phyloP scores from a whole-genome alignment of 2,888 invertebrate genomes.

The Perizoma flavofasciatum region DNA sequence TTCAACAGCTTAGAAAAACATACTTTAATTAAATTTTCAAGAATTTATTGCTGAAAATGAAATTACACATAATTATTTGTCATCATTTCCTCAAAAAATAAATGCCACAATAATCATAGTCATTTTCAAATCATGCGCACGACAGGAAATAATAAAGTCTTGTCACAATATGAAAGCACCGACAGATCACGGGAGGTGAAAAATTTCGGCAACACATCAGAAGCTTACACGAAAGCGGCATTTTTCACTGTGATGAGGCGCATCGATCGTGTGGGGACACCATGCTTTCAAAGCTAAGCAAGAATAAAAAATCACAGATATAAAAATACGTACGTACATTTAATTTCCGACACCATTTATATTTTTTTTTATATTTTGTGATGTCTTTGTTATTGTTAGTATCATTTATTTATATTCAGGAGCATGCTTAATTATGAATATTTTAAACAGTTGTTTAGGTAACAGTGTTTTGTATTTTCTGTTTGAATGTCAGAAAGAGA shows the following conservation, averaged over 20 bases:
- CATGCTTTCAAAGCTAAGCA: constrained; percentile 4
- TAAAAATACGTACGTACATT: not conserved
- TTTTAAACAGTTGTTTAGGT: too few species aligned
- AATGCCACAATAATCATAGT: constrained; percentile 2
- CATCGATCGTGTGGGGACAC: constrained; percentile 45
- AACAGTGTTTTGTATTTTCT: too few species aligned
- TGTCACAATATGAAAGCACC: constrained; percentile 32
- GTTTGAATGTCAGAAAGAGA: too few species aligned
- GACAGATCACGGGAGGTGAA: constrained; percentile 35
- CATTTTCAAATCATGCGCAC: constrained; percentile 13
- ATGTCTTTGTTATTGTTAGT: too few species aligned
- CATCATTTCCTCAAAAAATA: not conserved
- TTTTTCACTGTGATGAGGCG: constrained; percentile 44
- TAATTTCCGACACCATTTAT: too few species aligned
- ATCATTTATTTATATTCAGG: too few species aligned
- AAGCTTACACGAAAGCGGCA: constrained; percentile 32
- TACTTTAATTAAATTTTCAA: too few species aligned
- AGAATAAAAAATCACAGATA: constrained; percentile 1
- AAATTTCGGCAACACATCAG: constrained; percentile 37
- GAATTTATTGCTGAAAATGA: too few species aligned
- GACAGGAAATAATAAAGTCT: constrained; percentile 34
- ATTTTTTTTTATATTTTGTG: too few species aligned
- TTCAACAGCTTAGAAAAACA: too few species aligned
- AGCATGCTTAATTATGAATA: too few species aligned
- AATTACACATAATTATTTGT: not conserved